Percentiles rank a stretch among this genome's conserved stretches.
Conservation (phyloP, 2,888 invertebrate genomes). For the Polydrusus cervinus region DNA sequence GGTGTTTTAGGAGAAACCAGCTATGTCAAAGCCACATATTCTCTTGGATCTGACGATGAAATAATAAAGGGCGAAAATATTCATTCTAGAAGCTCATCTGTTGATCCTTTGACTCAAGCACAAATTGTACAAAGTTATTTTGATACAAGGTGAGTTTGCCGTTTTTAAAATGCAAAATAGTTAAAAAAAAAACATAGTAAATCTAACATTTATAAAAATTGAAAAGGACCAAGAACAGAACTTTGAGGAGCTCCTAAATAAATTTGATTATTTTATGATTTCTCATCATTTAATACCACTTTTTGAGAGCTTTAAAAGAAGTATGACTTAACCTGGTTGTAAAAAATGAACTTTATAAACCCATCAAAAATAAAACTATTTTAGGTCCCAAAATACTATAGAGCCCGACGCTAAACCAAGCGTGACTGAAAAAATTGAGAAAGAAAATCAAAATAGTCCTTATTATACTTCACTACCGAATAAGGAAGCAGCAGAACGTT, state of each 20-base stretch:
- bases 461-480: slow-evolving; percentile 78
- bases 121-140: slow-evolving; percentile 65
- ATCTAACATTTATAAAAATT: too few relatives aligned
- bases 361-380: background rate
- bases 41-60: slow-evolving; percentile 55
- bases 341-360: too few relatives aligned
- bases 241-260: too few relatives aligned
- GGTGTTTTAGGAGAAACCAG: slow-evolving; percentile 22
- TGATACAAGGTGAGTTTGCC: slow-evolving; percentile 53
- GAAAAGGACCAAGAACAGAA: too few relatives aligned
- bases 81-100: slow-evolving; percentile 31
- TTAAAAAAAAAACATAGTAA: too few relatives aligned
- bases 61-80: slow-evolving; percentile 50
- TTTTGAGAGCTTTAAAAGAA: too few relatives aligned
- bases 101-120: slow-evolving; percentile 60
- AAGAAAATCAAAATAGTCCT: slow-evolving; percentile 27
- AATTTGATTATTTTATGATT: too few relatives aligned
- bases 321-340: too few relatives aligned
- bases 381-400: slow-evolving; percentile 58
- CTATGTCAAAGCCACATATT: slow-evolving; percentile 61
- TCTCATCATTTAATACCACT: too few relatives aligned
- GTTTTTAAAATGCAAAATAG: too few relatives aligned
- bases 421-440: slow-evolving; percentile 15
- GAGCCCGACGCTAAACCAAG: slow-evolving; percentile 62
- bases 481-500: slow-evolving; percentile 76